Conservation (phyloP, 2,888 invertebrate species). For the Melipona bicolor region DNA sequence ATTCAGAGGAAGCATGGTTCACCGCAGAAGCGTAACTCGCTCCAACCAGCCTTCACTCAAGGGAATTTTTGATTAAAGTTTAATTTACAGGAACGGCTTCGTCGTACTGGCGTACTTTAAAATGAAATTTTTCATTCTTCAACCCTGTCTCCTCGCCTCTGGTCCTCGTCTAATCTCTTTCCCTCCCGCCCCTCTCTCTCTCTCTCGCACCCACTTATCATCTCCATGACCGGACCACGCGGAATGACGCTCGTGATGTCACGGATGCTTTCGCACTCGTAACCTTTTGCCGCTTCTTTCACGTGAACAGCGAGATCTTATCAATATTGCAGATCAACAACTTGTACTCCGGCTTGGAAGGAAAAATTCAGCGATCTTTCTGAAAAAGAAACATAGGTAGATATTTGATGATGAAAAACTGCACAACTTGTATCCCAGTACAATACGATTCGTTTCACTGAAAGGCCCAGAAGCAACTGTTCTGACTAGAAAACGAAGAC, state of each 20-base stretch:
- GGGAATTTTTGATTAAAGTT: slow-evolving; percentile 71
- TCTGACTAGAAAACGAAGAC: too few relatives aligned
- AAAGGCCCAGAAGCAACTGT: too few relatives aligned
- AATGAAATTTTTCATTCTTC: slow-evolving; percentile 67
- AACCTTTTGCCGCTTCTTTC: slow-evolving; percentile 9
- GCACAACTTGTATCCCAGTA: too few relatives aligned
- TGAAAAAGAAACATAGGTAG: neutral
- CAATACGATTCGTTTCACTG: too few relatives aligned
- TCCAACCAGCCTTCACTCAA: slow-evolving; percentile 46
- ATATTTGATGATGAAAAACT: neutral
- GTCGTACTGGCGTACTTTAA: slow-evolving; percentile 59
- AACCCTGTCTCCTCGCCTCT: neutral
- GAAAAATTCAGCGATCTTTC: neutral
- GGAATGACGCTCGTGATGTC: slow-evolving; percentile 53
- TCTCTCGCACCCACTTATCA: slow-evolving; percentile 40
- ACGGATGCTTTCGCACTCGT: slow-evolving; percentile 33
- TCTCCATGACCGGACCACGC: slow-evolving; percentile 16
- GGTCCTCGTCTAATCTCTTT: neutral
- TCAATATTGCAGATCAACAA: slow-evolving; percentile 12
- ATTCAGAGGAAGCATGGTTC: slow-evolving; percentile 52
- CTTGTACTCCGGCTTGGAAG: neutral
- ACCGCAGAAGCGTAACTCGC: slow-evolving; percentile 54
- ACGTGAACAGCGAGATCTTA: neutral
- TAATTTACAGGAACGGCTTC: slow-evolving; percentile 65
- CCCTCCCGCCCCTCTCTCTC: too few relatives aligned